Evolutionary conservation across 2,113 vertebrate genomes (phyloP).

Genomic region (Girardinichthys multiradiatus): DNA sequence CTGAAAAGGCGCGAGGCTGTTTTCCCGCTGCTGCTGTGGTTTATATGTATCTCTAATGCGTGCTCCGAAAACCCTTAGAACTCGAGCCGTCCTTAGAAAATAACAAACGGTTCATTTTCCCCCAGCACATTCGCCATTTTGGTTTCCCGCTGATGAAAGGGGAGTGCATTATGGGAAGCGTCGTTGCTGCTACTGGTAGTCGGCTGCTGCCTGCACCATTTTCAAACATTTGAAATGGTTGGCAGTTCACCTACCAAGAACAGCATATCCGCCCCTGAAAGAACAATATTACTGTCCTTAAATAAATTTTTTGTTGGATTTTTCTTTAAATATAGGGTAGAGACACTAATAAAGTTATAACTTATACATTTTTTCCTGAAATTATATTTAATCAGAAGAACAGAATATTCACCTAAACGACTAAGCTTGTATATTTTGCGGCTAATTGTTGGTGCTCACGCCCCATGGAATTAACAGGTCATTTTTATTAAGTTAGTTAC

Average conservation of each 20-base stretch:
- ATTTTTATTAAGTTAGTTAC: background rate
- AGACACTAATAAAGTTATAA: background rate
- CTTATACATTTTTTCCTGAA: too few species aligned
- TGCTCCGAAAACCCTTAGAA: conserved; percentile 16
- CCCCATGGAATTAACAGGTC: background rate
- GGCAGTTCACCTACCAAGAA: conserved; percentile 49
- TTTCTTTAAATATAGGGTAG: background rate
- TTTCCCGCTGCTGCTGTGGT: conserved; percentile 16
- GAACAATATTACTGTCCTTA: background rate
- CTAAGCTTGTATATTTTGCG: background rate
- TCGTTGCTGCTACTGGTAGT: conserved; percentile 20
- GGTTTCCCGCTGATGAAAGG: conserved; percentile 89
- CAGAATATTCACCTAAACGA: background rate
- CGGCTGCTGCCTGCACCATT: conserved; percentile 22
- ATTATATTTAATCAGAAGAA: background rate
- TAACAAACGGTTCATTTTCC: conserved; percentile 79
- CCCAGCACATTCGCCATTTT: conserved; percentile 88
- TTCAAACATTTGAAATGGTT: conserved; percentile 74
- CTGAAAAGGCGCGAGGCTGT: background rate
- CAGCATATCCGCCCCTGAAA: conserved; percentile 49
- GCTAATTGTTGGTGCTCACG: too few species aligned
- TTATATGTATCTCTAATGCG: background rate
- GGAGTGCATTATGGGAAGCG: conserved; percentile 88
- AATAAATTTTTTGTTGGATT: background rate
- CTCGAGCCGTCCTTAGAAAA: conserved; percentile 67